Percentiles rank a stretch among this genome's conserved stretches.
These are phyloP conservation scores for Phainopepla nitens DNA, from an alignment of 2,113 vertebrate species.

Conservation along the genomic window DNA sequence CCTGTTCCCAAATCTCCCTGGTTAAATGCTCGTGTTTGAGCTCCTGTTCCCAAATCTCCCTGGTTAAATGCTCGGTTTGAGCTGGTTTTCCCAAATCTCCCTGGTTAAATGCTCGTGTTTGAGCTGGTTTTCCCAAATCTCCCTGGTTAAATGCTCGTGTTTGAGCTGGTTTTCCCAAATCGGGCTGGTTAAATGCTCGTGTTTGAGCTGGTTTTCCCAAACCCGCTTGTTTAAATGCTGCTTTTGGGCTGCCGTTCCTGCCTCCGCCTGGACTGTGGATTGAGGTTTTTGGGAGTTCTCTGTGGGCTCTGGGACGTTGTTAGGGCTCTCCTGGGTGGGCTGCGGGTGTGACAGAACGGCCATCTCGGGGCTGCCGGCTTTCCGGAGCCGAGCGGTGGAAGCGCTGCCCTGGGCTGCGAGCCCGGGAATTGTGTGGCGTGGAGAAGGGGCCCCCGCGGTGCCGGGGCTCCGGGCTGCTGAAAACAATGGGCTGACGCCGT, in stretches of 20 bases:
- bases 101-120: neutral
- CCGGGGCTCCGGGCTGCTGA: no score
- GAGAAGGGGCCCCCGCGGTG: no score
- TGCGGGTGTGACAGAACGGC: neutral
- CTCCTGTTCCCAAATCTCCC: rapidly evolving
- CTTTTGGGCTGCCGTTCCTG: neutral
- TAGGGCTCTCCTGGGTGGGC: neutral
- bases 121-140: neutral
- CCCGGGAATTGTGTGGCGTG: no score
- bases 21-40: no score
- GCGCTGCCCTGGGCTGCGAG: no score
- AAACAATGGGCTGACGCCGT: no score
- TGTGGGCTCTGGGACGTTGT: no score
- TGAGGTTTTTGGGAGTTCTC: neutral
- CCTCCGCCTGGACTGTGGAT: no score
- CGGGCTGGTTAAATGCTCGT: rapidly evolving
- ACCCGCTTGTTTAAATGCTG: rapidly evolving
- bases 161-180: no score
- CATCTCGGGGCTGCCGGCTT: neutral
- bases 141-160: no score
- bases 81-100: no score
- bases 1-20: neutral
- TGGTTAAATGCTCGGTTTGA: rapidly evolving
- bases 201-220: no score
- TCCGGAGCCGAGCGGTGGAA: neutral